Evolutionary conservation across 2,113 vertebrate genomes (phyloP), one percentile per base, ranked within the genome.

Genomic region (Rattus rattus): DNA sequence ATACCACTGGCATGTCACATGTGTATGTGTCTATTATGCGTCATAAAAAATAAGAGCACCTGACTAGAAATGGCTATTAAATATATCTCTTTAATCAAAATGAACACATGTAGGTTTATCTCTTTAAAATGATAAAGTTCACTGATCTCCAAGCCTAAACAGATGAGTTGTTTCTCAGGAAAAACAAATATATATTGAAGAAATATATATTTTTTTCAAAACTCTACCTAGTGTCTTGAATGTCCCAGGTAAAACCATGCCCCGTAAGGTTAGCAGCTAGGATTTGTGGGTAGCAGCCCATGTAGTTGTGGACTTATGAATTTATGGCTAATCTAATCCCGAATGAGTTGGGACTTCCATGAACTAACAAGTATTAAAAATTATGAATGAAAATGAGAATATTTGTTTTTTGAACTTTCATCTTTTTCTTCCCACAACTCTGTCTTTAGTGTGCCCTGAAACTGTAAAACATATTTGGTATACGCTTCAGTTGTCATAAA

Each of bases 201-300:
- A 94, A 90, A 72, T 73, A 63, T 90, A 59, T 75, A 70, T 43
- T 88, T 39, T 75, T 90, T 96, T 88, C 81, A 93, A 94, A 97
- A 90, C 4, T 13, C 39, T 47, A 7, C 12, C 61, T 77, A 88
- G 47, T 63, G 73, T 96, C 85, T 39, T 91, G 17, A 92, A 20
- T 56, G 59, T 90, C 33, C 8, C n/a, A 91, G 59, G 69, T 72
- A 17, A 73, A 95, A 67, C 20, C 33, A 7, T 20, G 33, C 67
- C 13, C 3, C 11, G 1, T 43, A 89, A 10, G 24, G 20, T 0
- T 63, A 22, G 5, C 13, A 49, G 69, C 30, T 75, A 54, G 20
- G 8, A 76, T 63, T 14, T 92, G 26, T 76, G 54, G 19, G 79
- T 17, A 59, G 26, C 2, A 36, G 28, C n/a, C 43, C 10, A 22